A percentile compares a stretch with the other conserved stretches of the same genome.
These are phyloP conservation scores for Phenacoccus solenopsis DNA, from an alignment of 1,140 invertebrate genomes.

Conservation along the genomic window DNA sequence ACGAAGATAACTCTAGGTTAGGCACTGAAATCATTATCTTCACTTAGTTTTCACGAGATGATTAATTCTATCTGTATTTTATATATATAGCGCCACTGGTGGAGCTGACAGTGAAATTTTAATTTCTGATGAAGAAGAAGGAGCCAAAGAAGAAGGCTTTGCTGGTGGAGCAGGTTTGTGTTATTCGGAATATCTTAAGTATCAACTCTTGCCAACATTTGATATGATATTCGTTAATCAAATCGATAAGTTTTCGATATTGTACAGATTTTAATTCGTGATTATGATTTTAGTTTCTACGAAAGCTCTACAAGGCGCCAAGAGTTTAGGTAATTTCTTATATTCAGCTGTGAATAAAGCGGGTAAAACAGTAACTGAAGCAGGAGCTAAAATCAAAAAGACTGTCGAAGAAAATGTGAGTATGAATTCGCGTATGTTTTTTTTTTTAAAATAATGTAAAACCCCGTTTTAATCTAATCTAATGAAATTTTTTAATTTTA, in stretches of 20 bases:
- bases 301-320: slow-evolving; percentile 81
- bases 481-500: slow-evolving; percentile 10
- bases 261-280: background rate
- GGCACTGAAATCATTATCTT: slow-evolving; percentile 26
- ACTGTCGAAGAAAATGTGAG: slow-evolving; percentile 91
- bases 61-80: slow-evolving; percentile 16
- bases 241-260: background rate
- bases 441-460: background rate
- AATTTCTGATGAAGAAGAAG: slow-evolving; percentile 46
- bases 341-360: slow-evolving; percentile 84
- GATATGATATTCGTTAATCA: background rate
- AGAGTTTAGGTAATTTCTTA: slow-evolving; percentile 80
- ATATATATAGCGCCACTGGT: slow-evolving; percentile 57
- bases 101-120: slow-evolving; percentile 69
- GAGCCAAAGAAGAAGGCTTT: slow-evolving; percentile 56
- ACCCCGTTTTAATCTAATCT: background rate
- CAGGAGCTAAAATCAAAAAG: slow-evolving; percentile 83
- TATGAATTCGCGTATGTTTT: background rate
- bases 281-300: slow-evolving; percentile 35
- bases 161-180: slow-evolving; percentile 58
- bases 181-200: background rate
- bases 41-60: background rate
- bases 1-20: slow-evolving; percentile 69
- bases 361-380: slow-evolving; percentile 55
- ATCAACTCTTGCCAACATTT: background rate